A percentile compares a stretch with the other conserved stretches of the same genome.
Evolutionary conservation across 2,113 vertebrate genomes (phyloP).

Genomic region (Tragelaphus imberbis): DNA sequence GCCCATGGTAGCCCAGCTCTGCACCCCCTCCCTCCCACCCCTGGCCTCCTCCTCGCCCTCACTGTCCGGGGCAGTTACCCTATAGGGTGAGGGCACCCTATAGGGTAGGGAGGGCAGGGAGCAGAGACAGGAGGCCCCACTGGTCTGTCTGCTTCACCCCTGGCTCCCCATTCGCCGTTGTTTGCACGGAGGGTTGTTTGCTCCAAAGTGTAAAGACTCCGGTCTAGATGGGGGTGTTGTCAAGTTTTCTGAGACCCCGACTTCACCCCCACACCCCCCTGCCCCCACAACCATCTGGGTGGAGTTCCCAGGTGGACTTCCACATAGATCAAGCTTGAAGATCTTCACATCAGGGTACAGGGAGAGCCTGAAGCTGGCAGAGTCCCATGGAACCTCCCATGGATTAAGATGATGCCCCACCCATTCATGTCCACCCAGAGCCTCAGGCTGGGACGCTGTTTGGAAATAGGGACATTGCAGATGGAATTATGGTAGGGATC

Average conservation of each 20-base stretch:
- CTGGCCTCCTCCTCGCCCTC: background rate
- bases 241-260: background rate
- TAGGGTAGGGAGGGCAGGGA: background rate
- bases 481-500: background rate
- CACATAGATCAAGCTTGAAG: background rate
- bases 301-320: too few species aligned
- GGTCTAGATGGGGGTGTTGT: background rate
- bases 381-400: background rate
- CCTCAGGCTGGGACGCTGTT: background rate
- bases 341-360: background rate
- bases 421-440: background rate
- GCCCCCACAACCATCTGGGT: too few species aligned
- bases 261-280: rapidly evolving
- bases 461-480: background rate
- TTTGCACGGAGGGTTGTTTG: background rate
- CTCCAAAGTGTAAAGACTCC: background rate
- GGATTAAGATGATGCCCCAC: background rate
- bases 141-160: background rate
- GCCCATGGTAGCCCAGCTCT: background rate
- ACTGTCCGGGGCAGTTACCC: background rate
- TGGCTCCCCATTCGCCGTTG: background rate
- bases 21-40: background rate
- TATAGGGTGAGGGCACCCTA: background rate
- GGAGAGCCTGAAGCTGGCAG: background rate
- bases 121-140: background rate